Conservation (phyloP, 2,888 invertebrate species). For the Ophion costatus region DNA sequence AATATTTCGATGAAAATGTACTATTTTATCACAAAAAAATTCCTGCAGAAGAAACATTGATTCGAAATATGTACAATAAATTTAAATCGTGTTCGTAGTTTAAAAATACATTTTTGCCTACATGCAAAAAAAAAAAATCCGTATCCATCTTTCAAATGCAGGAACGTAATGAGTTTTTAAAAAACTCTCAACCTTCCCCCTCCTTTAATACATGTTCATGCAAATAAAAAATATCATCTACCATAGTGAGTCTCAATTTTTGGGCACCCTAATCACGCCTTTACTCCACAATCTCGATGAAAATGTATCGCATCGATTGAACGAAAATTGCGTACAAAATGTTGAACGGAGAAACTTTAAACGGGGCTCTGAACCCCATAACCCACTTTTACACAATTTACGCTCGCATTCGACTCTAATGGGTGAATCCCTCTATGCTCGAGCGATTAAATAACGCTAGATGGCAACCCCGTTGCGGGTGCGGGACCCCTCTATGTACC, state of each 20-base stretch:
- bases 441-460: slow-evolving; percentile 46
- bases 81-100: not conserved
- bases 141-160: no score
- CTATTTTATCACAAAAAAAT: no score
- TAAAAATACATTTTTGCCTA: not conserved
- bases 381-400: slow-evolving; percentile 35
- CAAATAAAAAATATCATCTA: no score
- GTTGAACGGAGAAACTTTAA: not conserved
- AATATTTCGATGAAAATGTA: no score
- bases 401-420: slow-evolving; percentile 46
- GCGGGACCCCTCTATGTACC: slow-evolving; percentile 32
- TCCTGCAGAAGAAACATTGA: no score
- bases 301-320: not conserved
- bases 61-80: no score
- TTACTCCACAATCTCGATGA: not conserved
- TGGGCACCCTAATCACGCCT: no score
- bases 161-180: no score
- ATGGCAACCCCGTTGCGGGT: slow-evolving; percentile 30
- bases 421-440: slow-evolving; percentile 26
- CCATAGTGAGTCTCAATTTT: no score
- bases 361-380: slow-evolving; percentile 29
- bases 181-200: no score
- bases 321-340: not conserved
- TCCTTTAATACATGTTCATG: no score
- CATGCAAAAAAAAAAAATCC: no score